Evolutionary conservation across 2,113 vertebrate species (phyloP).

Genomic region (Labrus mixtus): DNA sequence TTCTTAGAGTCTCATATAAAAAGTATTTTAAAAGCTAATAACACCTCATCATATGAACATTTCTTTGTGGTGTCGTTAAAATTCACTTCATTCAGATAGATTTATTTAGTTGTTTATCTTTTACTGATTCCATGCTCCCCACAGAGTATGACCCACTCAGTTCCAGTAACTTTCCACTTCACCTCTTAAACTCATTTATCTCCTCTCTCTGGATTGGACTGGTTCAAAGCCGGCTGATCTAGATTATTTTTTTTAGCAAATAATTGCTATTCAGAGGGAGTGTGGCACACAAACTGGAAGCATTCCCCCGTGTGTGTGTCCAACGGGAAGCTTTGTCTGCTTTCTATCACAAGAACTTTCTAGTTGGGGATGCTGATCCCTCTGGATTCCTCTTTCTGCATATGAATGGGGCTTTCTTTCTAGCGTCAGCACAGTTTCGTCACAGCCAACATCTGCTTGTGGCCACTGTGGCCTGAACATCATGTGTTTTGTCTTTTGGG

Average conservation of each 20-base stretch:
- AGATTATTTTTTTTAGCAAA: constrained; percentile 23
- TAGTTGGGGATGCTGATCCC: not conserved
- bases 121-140: not conserved
- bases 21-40: not conserved
- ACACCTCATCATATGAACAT: not conserved
- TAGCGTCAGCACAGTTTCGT: not conserved
- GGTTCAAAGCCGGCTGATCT: constrained; percentile 41
- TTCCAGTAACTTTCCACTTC: constrained; percentile 27
- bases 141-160: constrained; percentile 5
- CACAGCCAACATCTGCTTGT: not conserved
- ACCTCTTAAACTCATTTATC: not conserved
- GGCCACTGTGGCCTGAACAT: not conserved
- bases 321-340: constrained; percentile 11
- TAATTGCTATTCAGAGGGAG: constrained; percentile 27
- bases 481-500: constrained; percentile 9
- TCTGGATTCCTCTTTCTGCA: not conserved
- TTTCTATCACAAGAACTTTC: constrained; percentile 16
- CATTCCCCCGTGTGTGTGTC: not conserved
- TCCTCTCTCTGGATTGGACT: constrained; percentile 1
- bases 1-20: not conserved
- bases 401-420: constrained; percentile 14
- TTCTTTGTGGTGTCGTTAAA: not conserved
- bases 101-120: not conserved
- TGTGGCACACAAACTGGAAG: not conserved
- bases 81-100: not conserved